Percentiles rank a stretch among this genome's conserved stretches.
Conservation (phyloP, 2,797 vertebrate species). For the Rhyacichthys aspro region DNA sequence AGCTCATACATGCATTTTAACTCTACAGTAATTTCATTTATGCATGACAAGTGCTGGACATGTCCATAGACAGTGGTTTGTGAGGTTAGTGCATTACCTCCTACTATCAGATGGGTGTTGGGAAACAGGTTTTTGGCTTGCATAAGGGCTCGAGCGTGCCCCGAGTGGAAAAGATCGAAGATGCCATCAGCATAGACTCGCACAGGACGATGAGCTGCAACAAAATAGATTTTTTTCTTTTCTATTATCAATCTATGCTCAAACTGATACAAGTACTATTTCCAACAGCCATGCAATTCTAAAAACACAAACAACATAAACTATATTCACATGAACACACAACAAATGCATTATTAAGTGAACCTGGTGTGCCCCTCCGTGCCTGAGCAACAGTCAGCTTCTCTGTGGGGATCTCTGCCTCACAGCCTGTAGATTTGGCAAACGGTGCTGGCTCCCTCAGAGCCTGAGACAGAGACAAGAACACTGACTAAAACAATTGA, state of each 20-base stretch:
- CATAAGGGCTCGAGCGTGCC: constrained; percentile 97
- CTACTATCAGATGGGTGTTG: constrained; percentile 94
- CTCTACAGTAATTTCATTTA: background rate
- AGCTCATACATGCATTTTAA: background rate
- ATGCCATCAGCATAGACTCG: constrained; percentile 98
- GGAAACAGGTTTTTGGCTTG: constrained; percentile 98
- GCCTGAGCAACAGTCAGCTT: constrained; percentile 92
- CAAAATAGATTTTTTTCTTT: constrained; percentile 7
- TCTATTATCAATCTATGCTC: too few relatives aligned
- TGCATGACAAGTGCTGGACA: background rate
- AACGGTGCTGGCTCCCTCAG: constrained; percentile 89
- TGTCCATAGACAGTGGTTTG: background rate
- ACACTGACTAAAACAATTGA: background rate
- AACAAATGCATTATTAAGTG: background rate
- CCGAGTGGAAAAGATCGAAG: constrained; percentile 98
- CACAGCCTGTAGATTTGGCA: constrained; percentile 84
- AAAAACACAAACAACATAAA: too few relatives aligned
- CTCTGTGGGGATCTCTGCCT: constrained; percentile 85
- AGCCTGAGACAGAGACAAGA: constrained; percentile 74
- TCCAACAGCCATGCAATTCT: too few relatives aligned
- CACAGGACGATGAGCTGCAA: constrained; percentile 90
- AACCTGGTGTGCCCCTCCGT: constrained; percentile 92
- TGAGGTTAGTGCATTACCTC: constrained; percentile 83
- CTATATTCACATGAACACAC: background rate
- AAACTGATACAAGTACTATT: too few relatives aligned